Evolutionary conservation across 2,888 invertebrate species (phyloP).

Genomic region (Acheta domesticus): DNA sequence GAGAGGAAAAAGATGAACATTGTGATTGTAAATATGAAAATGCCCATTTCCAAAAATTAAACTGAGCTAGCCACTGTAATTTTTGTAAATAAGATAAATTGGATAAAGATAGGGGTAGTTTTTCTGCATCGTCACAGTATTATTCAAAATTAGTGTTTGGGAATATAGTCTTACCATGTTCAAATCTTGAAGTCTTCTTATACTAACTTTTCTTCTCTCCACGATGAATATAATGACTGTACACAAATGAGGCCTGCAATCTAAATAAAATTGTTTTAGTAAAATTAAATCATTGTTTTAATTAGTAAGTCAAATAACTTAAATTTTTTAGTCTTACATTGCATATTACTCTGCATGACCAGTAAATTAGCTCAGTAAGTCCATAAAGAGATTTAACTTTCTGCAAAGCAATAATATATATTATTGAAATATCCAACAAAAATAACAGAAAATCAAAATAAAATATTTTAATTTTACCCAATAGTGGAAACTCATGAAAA

Average conservation of each 20-base stretch:
- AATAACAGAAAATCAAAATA: slow-evolving; percentile 20
- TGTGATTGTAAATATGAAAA: no score
- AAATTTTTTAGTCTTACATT: slow-evolving; percentile 43
- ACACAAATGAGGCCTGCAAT: slow-evolving; percentile 51
- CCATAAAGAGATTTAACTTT: slow-evolving; percentile 51
- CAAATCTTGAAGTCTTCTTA: slow-evolving; percentile 50
- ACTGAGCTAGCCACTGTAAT: no score
- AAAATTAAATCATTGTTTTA: background rate
- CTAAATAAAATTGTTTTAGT: slow-evolving; percentile 32
- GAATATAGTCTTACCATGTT: slow-evolving; percentile 45
- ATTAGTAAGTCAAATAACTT: background rate
- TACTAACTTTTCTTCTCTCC: slow-evolving; percentile 55
- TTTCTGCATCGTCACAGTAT: no score
- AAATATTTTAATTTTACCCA: slow-evolving; percentile 49
- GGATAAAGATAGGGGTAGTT: no score
- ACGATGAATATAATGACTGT: slow-evolving; percentile 52
- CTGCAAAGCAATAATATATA: slow-evolving; percentile 41
- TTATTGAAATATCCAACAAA: no score
- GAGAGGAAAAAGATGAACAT: no score
- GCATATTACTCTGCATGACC: slow-evolving; percentile 50
- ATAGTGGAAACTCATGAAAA: slow-evolving; percentile 55
- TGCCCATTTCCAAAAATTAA: no score
- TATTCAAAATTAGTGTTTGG: no score
- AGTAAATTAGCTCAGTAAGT: slow-evolving; percentile 52
- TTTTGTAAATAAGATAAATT: no score